phyloP scores from a whole-genome alignment of 2,113 vertebrate species.

The Sebastes schlegelii region DNA sequence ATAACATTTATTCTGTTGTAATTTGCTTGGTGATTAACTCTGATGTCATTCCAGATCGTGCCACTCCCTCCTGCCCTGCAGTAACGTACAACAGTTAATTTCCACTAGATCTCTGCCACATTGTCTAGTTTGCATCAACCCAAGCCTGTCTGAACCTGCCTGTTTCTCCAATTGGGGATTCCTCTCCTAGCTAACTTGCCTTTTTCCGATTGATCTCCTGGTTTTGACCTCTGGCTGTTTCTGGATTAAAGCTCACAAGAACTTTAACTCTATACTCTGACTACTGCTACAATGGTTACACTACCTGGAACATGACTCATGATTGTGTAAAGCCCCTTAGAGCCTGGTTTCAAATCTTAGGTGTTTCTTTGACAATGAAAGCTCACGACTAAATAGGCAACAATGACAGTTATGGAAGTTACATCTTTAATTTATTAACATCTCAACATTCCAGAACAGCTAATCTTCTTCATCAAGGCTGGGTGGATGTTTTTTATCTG shows the following conservation, averaged over 20 bases:
- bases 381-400: not conserved
- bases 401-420: not conserved
- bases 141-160: not conserved
- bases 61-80: not conserved
- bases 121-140: not conserved
- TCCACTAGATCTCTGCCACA: not conserved
- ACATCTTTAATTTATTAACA: not conserved
- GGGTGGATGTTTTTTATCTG: not conserved
- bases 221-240: not conserved
- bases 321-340: not conserved
- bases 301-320: not conserved
- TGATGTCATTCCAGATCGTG: not conserved
- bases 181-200: not conserved
- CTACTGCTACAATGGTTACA: not conserved
- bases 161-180: too few species aligned
- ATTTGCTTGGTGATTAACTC: not conserved
- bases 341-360: not conserved
- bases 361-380: not conserved
- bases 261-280: too few species aligned
- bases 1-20: not conserved
- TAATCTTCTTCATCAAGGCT: not conserved
- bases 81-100: not conserved
- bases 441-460: not conserved
- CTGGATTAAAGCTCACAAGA: too few species aligned
- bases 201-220: not conserved